Conservation (phyloP, 2,113 vertebrate species). For the Nyctibius bracteatus region DNA sequence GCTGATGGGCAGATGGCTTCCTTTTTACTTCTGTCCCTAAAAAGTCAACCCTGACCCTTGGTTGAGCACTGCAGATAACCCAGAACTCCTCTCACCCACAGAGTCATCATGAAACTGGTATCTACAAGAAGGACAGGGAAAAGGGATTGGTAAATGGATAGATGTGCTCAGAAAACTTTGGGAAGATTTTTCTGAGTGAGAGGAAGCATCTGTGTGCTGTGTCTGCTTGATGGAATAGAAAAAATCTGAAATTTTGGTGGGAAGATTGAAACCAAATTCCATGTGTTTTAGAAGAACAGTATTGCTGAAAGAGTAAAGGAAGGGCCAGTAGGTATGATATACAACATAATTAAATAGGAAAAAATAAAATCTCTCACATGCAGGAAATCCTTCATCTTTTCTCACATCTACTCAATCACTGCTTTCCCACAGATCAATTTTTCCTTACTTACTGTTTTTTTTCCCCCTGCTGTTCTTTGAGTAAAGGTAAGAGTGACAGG, state of each 20-base stretch:
- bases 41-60: background rate
- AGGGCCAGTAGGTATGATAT: fast-evolving
- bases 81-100: background rate
- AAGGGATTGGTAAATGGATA: background rate
- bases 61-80: background rate
- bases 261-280: background rate
- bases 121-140: background rate
- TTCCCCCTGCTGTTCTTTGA: background rate
- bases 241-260: background rate
- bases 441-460: background rate
- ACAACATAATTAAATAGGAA: background rate
- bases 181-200: background rate
- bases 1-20: background rate
- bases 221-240: background rate
- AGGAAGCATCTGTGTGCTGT: background rate
- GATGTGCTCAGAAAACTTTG: background rate
- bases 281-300: background rate
- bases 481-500: background rate
- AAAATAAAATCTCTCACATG: background rate
- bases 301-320: background rate
- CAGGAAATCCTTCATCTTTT: background rate
- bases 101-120: background rate
- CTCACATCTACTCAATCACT: background rate
- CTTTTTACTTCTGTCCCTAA: background rate
- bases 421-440: background rate